These are phyloP conservation scores for Melanotaenia parkinsoni DNA, from an alignment of 2,797 vertebrate genomes.

Conservation along the genomic window DNA sequence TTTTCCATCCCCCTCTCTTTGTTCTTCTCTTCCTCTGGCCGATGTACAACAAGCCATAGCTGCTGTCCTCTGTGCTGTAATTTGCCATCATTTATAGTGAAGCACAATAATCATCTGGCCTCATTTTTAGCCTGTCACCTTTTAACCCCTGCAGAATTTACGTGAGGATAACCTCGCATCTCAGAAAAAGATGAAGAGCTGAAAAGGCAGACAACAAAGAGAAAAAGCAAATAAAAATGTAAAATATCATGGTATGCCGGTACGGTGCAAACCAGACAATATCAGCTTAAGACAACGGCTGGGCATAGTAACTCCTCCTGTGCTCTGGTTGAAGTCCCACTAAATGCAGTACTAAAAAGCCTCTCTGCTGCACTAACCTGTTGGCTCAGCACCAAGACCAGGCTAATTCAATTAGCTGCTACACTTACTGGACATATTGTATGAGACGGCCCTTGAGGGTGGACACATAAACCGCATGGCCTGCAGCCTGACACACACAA, in stretches of 20 bases:
- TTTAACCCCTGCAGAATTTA: slow-evolving; percentile 61
- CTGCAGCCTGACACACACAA: slow-evolving; percentile 5
- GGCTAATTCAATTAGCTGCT: slow-evolving; percentile 61
- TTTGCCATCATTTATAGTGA: slow-evolving; percentile 68
- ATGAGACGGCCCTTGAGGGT: slow-evolving; percentile 34
- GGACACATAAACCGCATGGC: slow-evolving; percentile 34
- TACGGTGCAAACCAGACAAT: slow-evolving; percentile 42
- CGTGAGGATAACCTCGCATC: slow-evolving; percentile 31
- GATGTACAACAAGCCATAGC: slow-evolving; percentile 60
- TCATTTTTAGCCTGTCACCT: slow-evolving; percentile 68
- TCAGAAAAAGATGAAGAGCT: slow-evolving; percentile 6
- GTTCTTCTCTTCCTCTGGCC: slow-evolving; percentile 66
- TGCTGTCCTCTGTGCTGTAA: slow-evolving; percentile 65
- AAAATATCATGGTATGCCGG: slow-evolving; percentile 31
- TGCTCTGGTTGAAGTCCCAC: slow-evolving; percentile 27
- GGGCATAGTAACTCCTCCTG: slow-evolving; percentile 35
- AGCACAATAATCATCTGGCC: slow-evolving; percentile 64
- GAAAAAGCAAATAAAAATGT: slow-evolving; percentile 12
- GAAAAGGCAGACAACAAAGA: slow-evolving; percentile 10
- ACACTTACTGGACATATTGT: slow-evolving; percentile 54
- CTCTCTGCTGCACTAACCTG: slow-evolving; percentile 35
- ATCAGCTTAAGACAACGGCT: slow-evolving; percentile 50
- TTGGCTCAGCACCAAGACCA: slow-evolving; percentile 60
- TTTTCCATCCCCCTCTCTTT: slow-evolving; percentile 70
- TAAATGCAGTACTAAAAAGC: slow-evolving; percentile 60